phyloP scores from a whole-genome alignment of 1,140 invertebrate genomes.

The Ridgeia piscesae region DNA sequence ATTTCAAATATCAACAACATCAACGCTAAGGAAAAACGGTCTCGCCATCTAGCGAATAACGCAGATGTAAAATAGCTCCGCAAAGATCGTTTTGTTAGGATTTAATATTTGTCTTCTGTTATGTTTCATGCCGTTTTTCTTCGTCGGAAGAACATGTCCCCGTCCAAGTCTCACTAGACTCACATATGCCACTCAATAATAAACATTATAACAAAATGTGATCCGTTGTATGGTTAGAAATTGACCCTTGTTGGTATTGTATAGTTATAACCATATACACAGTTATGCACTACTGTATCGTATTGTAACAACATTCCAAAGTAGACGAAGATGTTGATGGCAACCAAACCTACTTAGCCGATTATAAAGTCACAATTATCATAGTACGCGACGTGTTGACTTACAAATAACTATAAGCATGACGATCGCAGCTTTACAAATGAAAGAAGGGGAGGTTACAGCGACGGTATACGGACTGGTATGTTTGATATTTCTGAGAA shows the following conservation, averaged over 20 bases:
- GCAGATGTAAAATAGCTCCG: not conserved
- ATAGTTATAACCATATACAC: not conserved
- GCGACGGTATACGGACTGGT: conserved; percentile 56
- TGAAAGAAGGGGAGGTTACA: conserved; percentile 57
- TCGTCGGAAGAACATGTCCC: too few species aligned
- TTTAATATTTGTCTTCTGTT: not conserved
- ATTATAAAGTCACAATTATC: not conserved
- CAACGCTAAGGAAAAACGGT: not conserved
- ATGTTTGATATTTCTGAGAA: conserved; percentile 18
- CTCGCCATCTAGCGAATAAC: not conserved
- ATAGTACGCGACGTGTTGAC: not conserved
- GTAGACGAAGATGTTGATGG: not conserved
- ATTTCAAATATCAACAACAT: not conserved
- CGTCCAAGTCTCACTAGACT: too few species aligned
- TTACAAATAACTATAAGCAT: not conserved
- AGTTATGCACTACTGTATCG: not conserved
- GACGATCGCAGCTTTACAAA: conserved; percentile 51
- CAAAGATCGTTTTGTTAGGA: not conserved
- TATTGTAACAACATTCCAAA: not conserved
- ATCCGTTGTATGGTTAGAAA: not conserved
- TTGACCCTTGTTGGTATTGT: too few species aligned
- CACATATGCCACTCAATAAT: too few species aligned
- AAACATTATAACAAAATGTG: too few species aligned
- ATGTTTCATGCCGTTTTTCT: not conserved
- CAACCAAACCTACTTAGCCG: not conserved